phyloP scores from a whole-genome alignment of 1,140 invertebrate genomes.

The Drosophila ogumai region DNA sequence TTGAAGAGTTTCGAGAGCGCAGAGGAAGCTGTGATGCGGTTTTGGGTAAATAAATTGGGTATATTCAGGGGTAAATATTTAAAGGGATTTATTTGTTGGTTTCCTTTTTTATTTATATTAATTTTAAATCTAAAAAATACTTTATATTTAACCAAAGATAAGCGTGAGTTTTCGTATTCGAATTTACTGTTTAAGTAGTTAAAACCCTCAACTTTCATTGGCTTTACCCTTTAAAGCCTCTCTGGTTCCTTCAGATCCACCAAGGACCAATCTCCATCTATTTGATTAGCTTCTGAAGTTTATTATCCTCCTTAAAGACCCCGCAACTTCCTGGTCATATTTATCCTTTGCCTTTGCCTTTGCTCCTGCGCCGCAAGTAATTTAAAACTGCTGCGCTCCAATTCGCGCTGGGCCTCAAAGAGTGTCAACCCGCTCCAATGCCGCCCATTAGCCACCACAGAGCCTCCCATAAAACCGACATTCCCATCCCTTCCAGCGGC shows the following conservation, averaged over 20 bases:
- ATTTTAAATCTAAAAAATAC: neutral
- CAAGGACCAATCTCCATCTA: neutral
- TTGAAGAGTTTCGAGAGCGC: neutral
- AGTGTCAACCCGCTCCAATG: conserved; percentile 34
- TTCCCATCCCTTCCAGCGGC: neutral
- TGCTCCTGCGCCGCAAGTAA: conserved; percentile 38
- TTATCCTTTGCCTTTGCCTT: conserved; percentile 6
- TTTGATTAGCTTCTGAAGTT: conserved; percentile 23
- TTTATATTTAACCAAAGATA: neutral
- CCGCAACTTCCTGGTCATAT: neutral
- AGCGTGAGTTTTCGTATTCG: too few relatives aligned
- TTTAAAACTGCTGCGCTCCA: conserved; percentile 54
- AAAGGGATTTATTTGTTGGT: neutral
- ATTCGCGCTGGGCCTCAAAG: conserved; percentile 21
- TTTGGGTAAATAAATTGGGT: neutral
- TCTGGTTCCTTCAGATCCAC: neutral
- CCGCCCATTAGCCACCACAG: conserved; percentile 6
- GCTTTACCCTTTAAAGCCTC: neutral
- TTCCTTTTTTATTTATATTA: too few relatives aligned
- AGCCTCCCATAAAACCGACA: conserved; percentile 7
- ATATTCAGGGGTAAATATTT: neutral
- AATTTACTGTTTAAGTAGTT: neutral
- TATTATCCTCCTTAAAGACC: neutral
- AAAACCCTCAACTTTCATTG: neutral
- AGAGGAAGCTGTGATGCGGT: neutral